A percentile compares a stretch with the other conserved stretches of the same genome.
Conservation (phyloP, 2,888 invertebrate genomes). For the Schrankia costaestrigalis region DNA sequence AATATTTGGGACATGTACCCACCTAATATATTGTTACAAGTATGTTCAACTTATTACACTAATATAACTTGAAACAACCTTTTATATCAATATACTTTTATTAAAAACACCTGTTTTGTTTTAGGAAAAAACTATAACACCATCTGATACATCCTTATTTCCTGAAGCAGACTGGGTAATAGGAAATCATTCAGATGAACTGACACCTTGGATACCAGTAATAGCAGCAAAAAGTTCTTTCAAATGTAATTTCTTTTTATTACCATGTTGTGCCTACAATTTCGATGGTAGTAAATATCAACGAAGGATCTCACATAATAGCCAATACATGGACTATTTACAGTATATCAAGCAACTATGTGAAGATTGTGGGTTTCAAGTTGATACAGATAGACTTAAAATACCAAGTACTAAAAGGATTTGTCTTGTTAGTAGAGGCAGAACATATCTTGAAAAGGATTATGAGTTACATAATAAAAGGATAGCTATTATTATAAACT, state of each 20-base stretch:
- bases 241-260: slow-evolving; percentile 89
- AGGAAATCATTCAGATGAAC: slow-evolving; percentile 99
- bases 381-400: slow-evolving; percentile 89
- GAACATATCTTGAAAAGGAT: slow-evolving; percentile 61
- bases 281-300: slow-evolving; percentile 93
- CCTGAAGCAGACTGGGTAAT: slow-evolving; percentile 94
- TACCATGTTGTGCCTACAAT: slow-evolving; percentile 97
- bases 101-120: slow-evolving; percentile 35
- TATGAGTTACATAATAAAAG: slow-evolving; percentile 52
- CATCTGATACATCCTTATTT: slow-evolving; percentile 84
- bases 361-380: slow-evolving; percentile 86
- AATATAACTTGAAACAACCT: no score
- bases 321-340: slow-evolving; percentile 89
- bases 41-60: slow-evolving; percentile 39
- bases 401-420: slow-evolving; percentile 98
- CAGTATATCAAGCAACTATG: slow-evolving; percentile 83
- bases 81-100: no score
- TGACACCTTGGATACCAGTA: slow-evolving; percentile 99
- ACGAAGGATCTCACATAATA: slow-evolving; percentile 83
- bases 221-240: slow-evolving; percentile 90
- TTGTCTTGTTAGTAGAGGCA: slow-evolving; percentile 84
- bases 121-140: slow-evolving; percentile 84
- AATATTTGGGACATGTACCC: slow-evolving; percentile 94
- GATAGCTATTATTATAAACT: slow-evolving; percentile 69
- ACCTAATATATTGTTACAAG: slow-evolving; percentile 82